phyloP scores from a whole-genome alignment of 35 echinoderm and acorn worm species.

The Chiridota heheva region DNA sequence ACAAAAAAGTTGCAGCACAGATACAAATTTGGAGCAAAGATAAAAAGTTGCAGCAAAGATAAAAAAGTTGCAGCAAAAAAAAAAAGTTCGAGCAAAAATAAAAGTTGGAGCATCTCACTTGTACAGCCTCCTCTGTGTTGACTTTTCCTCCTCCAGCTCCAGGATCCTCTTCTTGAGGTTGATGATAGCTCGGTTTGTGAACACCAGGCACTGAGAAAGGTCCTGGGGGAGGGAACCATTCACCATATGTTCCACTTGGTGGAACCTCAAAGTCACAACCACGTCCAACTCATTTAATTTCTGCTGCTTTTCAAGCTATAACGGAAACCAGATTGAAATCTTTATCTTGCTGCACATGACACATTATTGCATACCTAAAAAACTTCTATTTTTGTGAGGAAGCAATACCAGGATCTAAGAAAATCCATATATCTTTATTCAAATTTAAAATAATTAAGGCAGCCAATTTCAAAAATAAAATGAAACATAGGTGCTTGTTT shows the following conservation, averaged over 20 bases:
- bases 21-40: neutral
- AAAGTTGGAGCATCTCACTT: slow-evolving; percentile 66
- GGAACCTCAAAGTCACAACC: slow-evolving; percentile 75
- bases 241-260: slow-evolving; percentile 96
- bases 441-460: no score
- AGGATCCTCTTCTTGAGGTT: slow-evolving; percentile 71
- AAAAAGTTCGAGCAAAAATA: neutral
- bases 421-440: no score
- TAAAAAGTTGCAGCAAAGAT: neutral
- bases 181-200: slow-evolving; percentile 72
- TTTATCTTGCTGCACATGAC: no score
- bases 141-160: slow-evolving; percentile 93
- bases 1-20: neutral
- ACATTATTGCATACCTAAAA: no score
- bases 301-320: slow-evolving; percentile 96
- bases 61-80: neutral
- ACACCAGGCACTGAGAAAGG: slow-evolving; percentile 73
- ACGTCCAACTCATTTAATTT: slow-evolving; percentile 94
- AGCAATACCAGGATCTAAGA: neutral
- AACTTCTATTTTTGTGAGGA: no score
- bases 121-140: slow-evolving; percentile 84
- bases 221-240: slow-evolving; percentile 90
- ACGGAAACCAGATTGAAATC: no score
- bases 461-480: no score
- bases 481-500: no score